Evolutionary conservation across 1,140 invertebrate species (phyloP), one percentile per base, ranked within the genome.

Genomic region (Megalopta genalis): DNA sequence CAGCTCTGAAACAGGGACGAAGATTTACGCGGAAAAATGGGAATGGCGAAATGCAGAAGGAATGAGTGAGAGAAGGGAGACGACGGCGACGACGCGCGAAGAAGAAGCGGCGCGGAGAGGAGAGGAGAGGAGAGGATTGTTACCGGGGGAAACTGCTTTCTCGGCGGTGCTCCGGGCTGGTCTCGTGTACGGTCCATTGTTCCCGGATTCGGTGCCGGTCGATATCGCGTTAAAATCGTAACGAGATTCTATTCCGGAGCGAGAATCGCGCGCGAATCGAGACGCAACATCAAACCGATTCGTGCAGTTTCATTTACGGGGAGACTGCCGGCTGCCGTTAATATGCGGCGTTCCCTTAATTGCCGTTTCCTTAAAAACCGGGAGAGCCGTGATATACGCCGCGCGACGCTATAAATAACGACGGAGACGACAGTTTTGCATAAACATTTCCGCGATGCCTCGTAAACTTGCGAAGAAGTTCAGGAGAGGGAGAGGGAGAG

Each of bases 191-290:
- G 39, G 21, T 39, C 67, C 27, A 77, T 77, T 77, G 75, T 77
- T 70, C 57, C 5, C 5, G 37, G 66, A 32, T n/a, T 70, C 57
- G 57, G 65, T 70, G 8, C n/a, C 25, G 74, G n/a, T 69, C 59
- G 67, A 76, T 76, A 68, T 46, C 73, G 73, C 73, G 64, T 76
- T 67, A 76, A 76, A 76, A 76, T 59, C 42, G 52, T 67, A 76
- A 68, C 73, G 73, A 59, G 52, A 76, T 76, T 76, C 73, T n/a
- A 68, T 67, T 59, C 42, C 32, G 52, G 32, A 39, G 27, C 63
- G 73, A 59, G 18, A 21, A 59, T 59, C 23, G 54, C n/a, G 54
- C n/a, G 6, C 46, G 46, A 54, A 25, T 57, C 72, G 72, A n/a
- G n/a, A 37, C 25, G 46, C 37, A 8, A 6, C 42, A 6, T 46